These are phyloP conservation scores for Limnephilus lunatus DNA, from an alignment of 2,888 invertebrate genomes.

Conservation along the genomic window DNA sequence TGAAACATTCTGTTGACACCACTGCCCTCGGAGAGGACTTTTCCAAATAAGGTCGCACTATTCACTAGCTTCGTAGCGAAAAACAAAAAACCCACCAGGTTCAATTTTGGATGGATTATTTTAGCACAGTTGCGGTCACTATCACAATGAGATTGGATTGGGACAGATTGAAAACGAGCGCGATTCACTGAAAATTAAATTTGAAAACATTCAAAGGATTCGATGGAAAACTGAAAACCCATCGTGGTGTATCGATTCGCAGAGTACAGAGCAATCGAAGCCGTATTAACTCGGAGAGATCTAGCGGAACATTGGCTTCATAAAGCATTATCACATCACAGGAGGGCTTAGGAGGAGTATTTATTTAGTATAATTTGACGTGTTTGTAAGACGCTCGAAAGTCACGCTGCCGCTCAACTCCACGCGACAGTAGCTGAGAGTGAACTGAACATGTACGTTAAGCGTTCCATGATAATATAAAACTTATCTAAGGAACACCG, in stretches of 20 bases:
- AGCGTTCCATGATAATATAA: slow-evolving; percentile 43
- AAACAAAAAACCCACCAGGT: slow-evolving; percentile 10
- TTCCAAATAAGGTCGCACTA: neutral
- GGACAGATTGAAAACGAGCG: neutral
- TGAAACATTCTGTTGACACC: neutral
- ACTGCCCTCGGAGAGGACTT: slow-evolving; percentile 10
- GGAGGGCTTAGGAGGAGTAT: neutral
- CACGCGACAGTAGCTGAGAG: slow-evolving; percentile 48
- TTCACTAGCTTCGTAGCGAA: neutral
- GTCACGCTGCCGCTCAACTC: slow-evolving; percentile 12
- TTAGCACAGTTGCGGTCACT: neutral
- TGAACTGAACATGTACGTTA: slow-evolving; percentile 49
- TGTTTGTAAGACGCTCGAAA: neutral
- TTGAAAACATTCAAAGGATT: neutral
- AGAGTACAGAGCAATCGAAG: neutral
- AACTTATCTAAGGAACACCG: slow-evolving; percentile 45
- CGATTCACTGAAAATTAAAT: neutral
- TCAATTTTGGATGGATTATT: neutral
- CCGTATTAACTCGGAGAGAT: slow-evolving; percentile 8
- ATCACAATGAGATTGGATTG: neutral
- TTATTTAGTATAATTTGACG: slow-evolving; percentile 7
- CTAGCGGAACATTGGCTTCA: neutral
- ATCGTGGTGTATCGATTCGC: neutral
- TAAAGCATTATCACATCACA: neutral
- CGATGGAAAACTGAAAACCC: slow-evolving; percentile 8